Base-by-base conservation (phyloP, 2,797 vertebrate species). In the Agapornis canus region DNA sequence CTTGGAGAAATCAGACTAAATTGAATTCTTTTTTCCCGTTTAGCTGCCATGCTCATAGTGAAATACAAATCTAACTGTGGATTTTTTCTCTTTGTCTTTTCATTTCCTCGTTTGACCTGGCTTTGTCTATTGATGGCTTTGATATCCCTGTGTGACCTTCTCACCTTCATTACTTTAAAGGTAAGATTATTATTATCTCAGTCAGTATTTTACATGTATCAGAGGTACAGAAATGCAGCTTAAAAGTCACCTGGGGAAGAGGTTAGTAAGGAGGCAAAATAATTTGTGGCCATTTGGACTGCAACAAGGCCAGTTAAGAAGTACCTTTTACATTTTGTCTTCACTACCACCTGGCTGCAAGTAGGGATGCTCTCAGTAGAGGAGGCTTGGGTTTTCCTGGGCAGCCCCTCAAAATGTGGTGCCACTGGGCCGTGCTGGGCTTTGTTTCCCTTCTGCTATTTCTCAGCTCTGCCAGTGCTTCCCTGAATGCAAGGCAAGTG, bases 131-230 rank as follows among this genome's bases (percentile, higher is more conserved):
- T 40, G 90, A 35, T 95, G 95, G 40, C 86, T 90, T 95, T 95
- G 93, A 94, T 94, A 82, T 87, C 61, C 39, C 49, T 48, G 31
- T 60, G 77, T 61, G 87, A 91, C 59, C 27, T 80, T 86, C 76
- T 80, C 75, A 90, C 63, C 90, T 83, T 85, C 68, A 20, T 82
- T 66, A 48, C 52, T 63, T 79, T 93, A 79, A 86, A 97, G 96
- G 95, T 97, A 97, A 97, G 95, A 84, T 59, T 42, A 19, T 84
- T 89, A 81, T 86, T 95, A 93, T 57, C 81, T 79, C 65, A 73
- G 59, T 63, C 43, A 63, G 6, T 75, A 27, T 79, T 54, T 49
- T 21, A 20, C 29, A 31, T 51, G 39, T 86, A 40, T 76, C 89
- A 82, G 86, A 86, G 64, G 42, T 49, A 21, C 42, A 70, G 66